Percentiles rank a stretch among this genome's conserved stretches.
Evolutionary conservation across 1,140 invertebrate genomes (phyloP).

Genomic region (Drosophila elegans): DNA sequence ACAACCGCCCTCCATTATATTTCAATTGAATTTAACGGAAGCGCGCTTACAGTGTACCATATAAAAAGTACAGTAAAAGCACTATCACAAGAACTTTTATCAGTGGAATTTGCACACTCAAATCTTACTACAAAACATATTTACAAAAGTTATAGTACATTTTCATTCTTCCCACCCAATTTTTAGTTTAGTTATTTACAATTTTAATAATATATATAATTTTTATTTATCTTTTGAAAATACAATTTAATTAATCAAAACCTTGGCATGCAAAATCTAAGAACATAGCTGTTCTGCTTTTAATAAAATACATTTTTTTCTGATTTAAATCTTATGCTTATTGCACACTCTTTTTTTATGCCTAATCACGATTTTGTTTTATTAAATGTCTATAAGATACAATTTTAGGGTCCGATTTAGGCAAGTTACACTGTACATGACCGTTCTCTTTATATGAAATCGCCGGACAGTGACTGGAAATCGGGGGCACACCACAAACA

Average conservation of each 20-base stretch:
- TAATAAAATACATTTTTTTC: background rate
- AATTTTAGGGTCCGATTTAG: background rate
- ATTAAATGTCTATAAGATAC: background rate
- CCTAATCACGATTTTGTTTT: background rate
- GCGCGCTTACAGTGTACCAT: constrained; percentile 25
- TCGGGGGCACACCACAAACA: constrained; percentile 10
- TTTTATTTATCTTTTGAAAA: background rate
- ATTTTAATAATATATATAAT: background rate
- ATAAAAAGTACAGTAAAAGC: constrained; percentile 7
- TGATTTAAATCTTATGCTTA: background rate
- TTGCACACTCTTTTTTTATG: background rate
- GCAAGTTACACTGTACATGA: constrained; percentile 12
- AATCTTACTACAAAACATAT: background rate
- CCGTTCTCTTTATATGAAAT: constrained; percentile 8
- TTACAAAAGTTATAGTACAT: background rate
- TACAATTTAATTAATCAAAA: too few species aligned
- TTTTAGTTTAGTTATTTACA: too few species aligned
- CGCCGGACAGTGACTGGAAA: constrained; percentile 16
- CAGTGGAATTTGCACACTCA: background rate
- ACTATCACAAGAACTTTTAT: background rate
- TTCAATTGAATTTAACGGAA: constrained; percentile 77
- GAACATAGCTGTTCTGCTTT: background rate
- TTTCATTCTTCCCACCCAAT: too few species aligned
- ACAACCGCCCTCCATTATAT: constrained; percentile 77
- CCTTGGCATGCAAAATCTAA: too few species aligned